Percentiles rank a stretch among this genome's conserved stretches.
Conservation (phyloP, 2,888 invertebrate genomes). For the Pollenia griseotomentosa region DNA sequence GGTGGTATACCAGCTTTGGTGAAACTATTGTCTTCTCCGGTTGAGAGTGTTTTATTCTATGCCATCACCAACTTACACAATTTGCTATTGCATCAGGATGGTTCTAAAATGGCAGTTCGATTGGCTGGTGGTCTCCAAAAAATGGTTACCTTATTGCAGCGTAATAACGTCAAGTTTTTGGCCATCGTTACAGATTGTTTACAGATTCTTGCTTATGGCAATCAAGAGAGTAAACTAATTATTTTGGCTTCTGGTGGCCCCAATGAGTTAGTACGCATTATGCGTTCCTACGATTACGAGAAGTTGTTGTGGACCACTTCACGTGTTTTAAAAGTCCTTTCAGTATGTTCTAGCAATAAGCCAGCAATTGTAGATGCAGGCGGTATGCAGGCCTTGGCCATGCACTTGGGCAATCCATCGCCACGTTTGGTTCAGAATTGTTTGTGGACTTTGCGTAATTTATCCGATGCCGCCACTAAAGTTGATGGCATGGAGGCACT, state of each 20-base stretch:
- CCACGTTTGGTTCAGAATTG: constrained; percentile 98
- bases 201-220: constrained; percentile 98
- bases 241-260: constrained; percentile 98
- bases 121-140: constrained; percentile 99
- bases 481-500: constrained; percentile 95
- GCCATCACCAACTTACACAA: constrained; percentile 99
- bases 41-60: constrained; percentile 98
- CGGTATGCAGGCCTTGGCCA: constrained; percentile 98
- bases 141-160: constrained; percentile 97
- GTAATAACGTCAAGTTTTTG: constrained; percentile 98
- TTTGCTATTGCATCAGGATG: constrained; percentile 97
- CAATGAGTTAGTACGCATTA: constrained; percentile 97
- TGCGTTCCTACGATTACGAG: constrained; percentile 98
- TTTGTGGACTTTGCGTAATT: constrained; percentile 98
- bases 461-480: constrained; percentile 99
- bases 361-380: constrained; percentile 99
- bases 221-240: constrained; percentile 98
- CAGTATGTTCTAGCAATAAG: constrained; percentile 99
- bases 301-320: constrained; percentile 99
- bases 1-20: constrained; percentile 99
- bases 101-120: constrained; percentile 98
- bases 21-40: constrained; percentile 96
- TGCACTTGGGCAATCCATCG: constrained; percentile 97
- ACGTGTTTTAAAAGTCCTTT: constrained; percentile 97
- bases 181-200: constrained; percentile 99